These are phyloP conservation scores for Takifugu rubripes DNA, from an alignment of 2,797 vertebrate genomes.

Conservation along the genomic window DNA sequence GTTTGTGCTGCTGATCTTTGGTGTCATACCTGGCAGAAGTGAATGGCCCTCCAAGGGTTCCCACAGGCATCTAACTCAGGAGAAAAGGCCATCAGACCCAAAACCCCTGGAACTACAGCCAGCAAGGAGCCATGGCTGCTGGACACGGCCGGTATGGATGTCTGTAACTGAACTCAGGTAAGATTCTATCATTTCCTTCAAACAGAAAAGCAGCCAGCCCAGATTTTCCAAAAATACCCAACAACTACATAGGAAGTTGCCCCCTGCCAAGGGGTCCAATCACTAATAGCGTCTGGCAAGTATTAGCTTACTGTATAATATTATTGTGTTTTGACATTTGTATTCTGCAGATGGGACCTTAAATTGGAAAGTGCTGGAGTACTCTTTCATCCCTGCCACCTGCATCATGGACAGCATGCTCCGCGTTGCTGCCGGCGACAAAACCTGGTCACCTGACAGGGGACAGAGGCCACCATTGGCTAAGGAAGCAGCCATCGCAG, in stretches of 20 bases:
- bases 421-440: conserved; percentile 54
- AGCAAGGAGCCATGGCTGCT: conserved; percentile 59
- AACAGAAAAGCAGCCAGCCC: no score
- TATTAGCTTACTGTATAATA: background rate
- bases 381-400: conserved; percentile 72
- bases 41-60: conserved; percentile 69
- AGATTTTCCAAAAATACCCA: no score
- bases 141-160: conserved; percentile 64
- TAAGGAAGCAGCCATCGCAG: conserved; percentile 63
- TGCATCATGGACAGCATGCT: conserved; percentile 71
- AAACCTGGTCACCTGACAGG: conserved; percentile 71
- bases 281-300: background rate
- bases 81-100: conserved; percentile 69
- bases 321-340: background rate
- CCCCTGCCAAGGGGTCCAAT: no score
- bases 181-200: background rate
- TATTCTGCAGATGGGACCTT: conserved; percentile 44
- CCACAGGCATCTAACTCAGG: conserved; percentile 62
- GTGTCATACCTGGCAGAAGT: conserved; percentile 71
- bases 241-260: no score
- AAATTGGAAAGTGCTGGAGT: conserved; percentile 65
- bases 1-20: background rate
- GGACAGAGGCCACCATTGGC: conserved; percentile 74
- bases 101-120: conserved; percentile 65
- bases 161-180: conserved; percentile 28